Conservation (phyloP, 2,888 invertebrate genomes). For the Mythimna ferrago region DNA sequence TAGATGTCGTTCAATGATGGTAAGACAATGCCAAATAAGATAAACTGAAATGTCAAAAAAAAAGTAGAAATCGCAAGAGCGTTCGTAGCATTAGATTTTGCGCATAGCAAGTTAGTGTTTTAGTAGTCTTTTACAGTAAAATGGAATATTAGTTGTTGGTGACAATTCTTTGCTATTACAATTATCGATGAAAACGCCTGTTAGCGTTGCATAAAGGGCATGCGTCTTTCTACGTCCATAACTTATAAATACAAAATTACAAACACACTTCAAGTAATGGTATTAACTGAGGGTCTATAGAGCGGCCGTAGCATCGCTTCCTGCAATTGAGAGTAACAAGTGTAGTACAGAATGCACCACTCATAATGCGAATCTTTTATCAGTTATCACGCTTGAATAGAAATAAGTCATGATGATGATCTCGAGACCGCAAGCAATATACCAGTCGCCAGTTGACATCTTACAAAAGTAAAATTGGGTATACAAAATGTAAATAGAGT, state of each 20-base stretch:
- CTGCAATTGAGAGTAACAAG: constrained; percentile 47
- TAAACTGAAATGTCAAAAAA: neutral
- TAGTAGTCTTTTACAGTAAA: neutral
- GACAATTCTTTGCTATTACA: neutral
- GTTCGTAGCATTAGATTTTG: neutral
- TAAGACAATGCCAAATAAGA: neutral
- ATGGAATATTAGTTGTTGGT: constrained; percentile 13
- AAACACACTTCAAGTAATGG: constrained; percentile 5
- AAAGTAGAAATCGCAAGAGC: constrained; percentile 18
- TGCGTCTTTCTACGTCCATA: neutral
- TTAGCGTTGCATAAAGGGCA: neutral
- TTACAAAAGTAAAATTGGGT: constrained; percentile 5
- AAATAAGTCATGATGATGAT: constrained; percentile 15
- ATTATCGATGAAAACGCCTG: neutral
- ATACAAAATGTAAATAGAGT: neutral
- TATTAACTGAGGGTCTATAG: constrained; percentile 5
- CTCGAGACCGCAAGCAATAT: constrained; percentile 7
- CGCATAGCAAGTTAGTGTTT: constrained; percentile 24
- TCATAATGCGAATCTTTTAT: constrained; percentile 18
- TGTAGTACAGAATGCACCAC: constrained; percentile 15
- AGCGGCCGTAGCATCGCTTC: constrained; percentile 10
- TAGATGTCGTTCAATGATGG: neutral
- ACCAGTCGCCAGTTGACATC: neutral
- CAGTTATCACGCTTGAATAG: constrained; percentile 7
- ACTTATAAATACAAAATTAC: neutral